Conservation (phyloP, 2,113 vertebrate genomes). For the Nansenia antarctica region DNA sequence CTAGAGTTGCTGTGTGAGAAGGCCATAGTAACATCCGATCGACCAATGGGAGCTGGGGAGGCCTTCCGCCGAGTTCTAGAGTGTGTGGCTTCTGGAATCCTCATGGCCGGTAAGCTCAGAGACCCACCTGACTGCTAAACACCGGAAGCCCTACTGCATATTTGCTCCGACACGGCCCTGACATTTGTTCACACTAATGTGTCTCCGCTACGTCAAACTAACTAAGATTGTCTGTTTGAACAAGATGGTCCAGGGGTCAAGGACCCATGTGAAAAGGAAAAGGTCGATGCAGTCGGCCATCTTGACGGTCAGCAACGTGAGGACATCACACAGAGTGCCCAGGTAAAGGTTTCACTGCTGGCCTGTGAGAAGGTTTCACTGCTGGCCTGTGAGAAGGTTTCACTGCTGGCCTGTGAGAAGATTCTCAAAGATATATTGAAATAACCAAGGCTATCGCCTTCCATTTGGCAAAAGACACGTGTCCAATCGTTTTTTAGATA, state of each 20-base stretch:
- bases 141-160: not conserved
- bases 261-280: constrained; percentile 94
- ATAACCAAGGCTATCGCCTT: no score
- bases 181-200: not conserved
- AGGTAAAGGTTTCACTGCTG: constrained; percentile 68
- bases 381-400: no score
- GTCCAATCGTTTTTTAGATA: no score
- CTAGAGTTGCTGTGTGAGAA: constrained; percentile 96
- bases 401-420: no score
- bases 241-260: constrained; percentile 89
- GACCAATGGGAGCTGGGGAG: constrained; percentile 90
- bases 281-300: constrained; percentile 80
- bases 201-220: not conserved
- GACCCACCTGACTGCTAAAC: not conserved
- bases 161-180: no score
- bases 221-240: constrained; percentile 12
- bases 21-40: constrained; percentile 86
- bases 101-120: constrained; percentile 82
- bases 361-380: no score
- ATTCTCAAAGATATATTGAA: no score
- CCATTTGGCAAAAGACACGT: no score
- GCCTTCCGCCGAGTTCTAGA: constrained; percentile 91
- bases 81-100: constrained; percentile 92
- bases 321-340: constrained; percentile 95
- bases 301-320: constrained; percentile 90